phyloP scores from a whole-genome alignment of 2,113 vertebrate genomes.

The Callaeas wilsoni region DNA sequence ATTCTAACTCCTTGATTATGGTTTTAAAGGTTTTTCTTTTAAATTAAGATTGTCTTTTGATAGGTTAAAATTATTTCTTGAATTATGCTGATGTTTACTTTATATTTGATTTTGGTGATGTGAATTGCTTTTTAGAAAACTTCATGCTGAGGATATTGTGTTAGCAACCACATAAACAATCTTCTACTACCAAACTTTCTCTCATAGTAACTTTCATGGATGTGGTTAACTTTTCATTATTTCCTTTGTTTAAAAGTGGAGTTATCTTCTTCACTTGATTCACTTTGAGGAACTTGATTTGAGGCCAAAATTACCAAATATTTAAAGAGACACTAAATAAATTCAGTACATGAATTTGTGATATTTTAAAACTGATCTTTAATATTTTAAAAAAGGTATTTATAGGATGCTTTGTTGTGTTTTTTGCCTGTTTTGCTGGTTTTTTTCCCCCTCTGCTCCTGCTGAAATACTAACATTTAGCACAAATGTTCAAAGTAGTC shows the following conservation, averaged over 20 bases:
- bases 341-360: background rate
- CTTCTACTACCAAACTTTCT: background rate
- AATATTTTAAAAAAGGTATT: fast-evolving
- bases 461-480: background rate
- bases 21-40: background rate
- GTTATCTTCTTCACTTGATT: background rate
- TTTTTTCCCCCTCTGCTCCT: fast-evolving
- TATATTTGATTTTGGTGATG: background rate
- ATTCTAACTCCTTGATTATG: background rate
- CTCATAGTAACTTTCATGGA: background rate
- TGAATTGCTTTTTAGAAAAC: background rate
- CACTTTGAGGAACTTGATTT: background rate
- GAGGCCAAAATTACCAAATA: background rate
- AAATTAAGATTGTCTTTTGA: background rate
- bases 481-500: background rate
- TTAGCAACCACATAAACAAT: background rate
- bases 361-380: background rate
- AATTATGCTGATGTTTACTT: background rate
- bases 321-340: background rate
- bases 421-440: background rate
- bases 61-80: background rate
- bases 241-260: background rate
- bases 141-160: background rate
- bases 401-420: background rate
- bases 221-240: background rate